Evolutionary conservation across 2,888 invertebrate species (phyloP).

Genomic region (Cerastis rubricosa): DNA sequence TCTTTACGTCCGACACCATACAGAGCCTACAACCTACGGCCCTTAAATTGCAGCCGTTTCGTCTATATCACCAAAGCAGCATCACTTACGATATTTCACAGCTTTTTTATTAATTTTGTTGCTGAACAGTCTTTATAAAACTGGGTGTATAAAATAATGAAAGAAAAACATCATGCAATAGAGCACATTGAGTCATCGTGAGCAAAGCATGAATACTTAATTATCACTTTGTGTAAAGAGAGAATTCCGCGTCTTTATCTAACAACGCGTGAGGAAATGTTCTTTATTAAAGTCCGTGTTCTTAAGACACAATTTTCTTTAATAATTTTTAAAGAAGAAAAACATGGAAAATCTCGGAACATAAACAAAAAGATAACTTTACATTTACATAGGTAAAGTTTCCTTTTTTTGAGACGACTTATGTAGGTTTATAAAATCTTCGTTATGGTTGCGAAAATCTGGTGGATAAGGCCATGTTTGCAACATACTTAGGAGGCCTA

Average conservation of each 20-base stretch:
- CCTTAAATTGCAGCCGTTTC: no score
- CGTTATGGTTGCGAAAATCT: background rate
- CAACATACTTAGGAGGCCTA: background rate
- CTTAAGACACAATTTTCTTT: conserved; percentile 9
- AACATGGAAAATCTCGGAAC: background rate
- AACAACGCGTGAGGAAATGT: conserved; percentile 31
- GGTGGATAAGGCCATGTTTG: background rate
- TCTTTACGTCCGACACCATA: no score
- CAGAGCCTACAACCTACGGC: no score
- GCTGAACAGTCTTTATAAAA: background rate
- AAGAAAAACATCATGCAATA: conserved; percentile 10
- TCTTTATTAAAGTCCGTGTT: background rate
- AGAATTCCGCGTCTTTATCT: conserved; percentile 37
- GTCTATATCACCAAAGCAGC: background rate
- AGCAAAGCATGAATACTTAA: conserved; percentile 41
- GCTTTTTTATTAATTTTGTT: background rate
- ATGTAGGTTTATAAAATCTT: background rate
- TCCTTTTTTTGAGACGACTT: background rate
- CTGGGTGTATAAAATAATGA: background rate
- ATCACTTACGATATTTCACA: background rate
- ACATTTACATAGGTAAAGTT: background rate
- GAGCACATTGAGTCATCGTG: conserved; percentile 31
- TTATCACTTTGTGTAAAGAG: conserved; percentile 32
- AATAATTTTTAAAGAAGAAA: background rate
- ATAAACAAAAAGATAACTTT: background rate